A percentile compares a stretch with the other conserved stretches of the same genome.
phyloP scores from a whole-genome alignment of 1,140 invertebrate genomes.

The Papilio aristodemus region DNA sequence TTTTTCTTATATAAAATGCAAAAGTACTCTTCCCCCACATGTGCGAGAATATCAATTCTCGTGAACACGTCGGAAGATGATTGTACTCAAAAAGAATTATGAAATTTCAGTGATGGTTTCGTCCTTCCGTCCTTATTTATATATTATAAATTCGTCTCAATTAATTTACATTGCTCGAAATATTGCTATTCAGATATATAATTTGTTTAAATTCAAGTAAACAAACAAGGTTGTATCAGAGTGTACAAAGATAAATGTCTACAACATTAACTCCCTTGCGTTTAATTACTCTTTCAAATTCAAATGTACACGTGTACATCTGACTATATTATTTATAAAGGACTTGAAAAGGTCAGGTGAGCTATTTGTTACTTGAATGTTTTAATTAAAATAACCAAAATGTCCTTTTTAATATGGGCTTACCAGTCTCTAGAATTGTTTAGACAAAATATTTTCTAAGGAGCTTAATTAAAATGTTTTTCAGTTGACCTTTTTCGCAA shows the following conservation, averaged over 20 bases:
- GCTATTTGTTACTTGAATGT: not conserved
- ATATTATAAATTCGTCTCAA: too few relatives aligned
- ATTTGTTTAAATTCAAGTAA: not conserved
- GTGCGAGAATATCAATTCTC: too few relatives aligned
- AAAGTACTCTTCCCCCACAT: too few relatives aligned
- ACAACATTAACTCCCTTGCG: conserved; percentile 1
- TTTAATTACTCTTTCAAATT: conserved; percentile 2
- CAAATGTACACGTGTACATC: conserved; percentile 3
- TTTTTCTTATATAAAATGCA: too few relatives aligned
- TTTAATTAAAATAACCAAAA: not conserved
- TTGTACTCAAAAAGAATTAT: too few relatives aligned
- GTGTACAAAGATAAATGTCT: not conserved
- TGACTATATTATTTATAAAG: not conserved
- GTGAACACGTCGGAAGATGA: too few relatives aligned
- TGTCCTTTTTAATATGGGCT: not conserved
- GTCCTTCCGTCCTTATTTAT: too few relatives aligned
- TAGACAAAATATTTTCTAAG: not conserved
- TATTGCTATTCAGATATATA: not conserved
- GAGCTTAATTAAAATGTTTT: not conserved
- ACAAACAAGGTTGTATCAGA: not conserved
- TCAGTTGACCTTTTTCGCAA: not conserved
- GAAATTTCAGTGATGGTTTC: too few relatives aligned
- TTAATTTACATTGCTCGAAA: too few relatives aligned
- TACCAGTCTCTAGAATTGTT: not conserved
- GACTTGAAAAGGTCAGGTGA: not conserved